phyloP scores from a whole-genome alignment of 2,888 invertebrate genomes.

The Helobdella robusta region DNA sequence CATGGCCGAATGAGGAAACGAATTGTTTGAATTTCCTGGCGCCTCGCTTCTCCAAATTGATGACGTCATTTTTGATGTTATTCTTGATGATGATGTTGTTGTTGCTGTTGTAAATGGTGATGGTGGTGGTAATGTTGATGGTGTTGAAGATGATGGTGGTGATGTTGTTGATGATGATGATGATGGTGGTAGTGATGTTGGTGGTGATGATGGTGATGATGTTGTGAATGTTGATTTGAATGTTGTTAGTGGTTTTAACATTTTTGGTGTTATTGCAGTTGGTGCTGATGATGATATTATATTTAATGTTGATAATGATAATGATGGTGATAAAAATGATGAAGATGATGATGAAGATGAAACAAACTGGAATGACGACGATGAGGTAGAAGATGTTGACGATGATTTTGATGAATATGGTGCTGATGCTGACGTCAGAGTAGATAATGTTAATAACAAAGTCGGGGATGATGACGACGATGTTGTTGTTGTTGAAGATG shows the following conservation, averaged over 20 bases:
- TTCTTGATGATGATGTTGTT: background rate
- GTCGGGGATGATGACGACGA: too few relatives aligned
- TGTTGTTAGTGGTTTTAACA: conserved; percentile 10
- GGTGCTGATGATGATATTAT: background rate
- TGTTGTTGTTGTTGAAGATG: too few relatives aligned
- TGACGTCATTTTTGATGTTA: too few relatives aligned
- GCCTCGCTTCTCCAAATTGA: too few relatives aligned
- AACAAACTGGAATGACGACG: background rate
- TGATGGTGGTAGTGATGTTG: conserved; percentile 5
- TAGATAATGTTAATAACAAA: too few relatives aligned
- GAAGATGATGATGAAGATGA: background rate
- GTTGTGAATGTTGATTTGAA: conserved; percentile 15
- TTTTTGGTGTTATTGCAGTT: background rate
- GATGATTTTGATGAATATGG: too few relatives aligned
- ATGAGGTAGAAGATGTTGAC: background rate
- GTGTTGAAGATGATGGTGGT: background rate
- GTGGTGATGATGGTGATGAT: conserved; percentile 14
- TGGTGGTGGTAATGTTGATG: background rate
- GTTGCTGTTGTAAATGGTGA: conserved; percentile 1
- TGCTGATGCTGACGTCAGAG: too few relatives aligned
- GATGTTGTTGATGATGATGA: conserved; percentile 12
- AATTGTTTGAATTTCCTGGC: too few relatives aligned
- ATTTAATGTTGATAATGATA: background rate
- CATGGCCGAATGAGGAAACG: too few relatives aligned
- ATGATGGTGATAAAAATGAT: background rate